phyloP scores from a whole-genome alignment of 2,797 vertebrate species.

The Hydrocynus forskahlii region DNA sequence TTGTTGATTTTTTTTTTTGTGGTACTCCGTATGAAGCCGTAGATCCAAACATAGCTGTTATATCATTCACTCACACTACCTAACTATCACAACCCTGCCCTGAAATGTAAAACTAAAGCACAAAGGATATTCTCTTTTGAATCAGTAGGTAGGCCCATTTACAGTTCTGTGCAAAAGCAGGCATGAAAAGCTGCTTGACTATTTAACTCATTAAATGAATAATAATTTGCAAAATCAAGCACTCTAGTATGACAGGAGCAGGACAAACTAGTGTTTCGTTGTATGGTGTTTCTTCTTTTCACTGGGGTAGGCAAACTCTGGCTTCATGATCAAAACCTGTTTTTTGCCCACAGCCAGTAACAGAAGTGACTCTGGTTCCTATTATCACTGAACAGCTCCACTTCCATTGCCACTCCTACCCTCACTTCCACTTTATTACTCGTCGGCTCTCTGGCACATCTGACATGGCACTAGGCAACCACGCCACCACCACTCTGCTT shows the following conservation, averaged over 20 bases:
- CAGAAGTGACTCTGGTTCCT: slow-evolving; percentile 80
- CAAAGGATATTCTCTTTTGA: not conserved
- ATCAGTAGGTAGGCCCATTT: not conserved
- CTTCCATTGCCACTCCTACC: slow-evolving; percentile 70
- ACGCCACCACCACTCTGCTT: slow-evolving; percentile 77
- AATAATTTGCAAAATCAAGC: too few species aligned
- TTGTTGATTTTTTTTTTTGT: not conserved
- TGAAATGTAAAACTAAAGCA: not conserved
- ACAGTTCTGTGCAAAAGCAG: not conserved
- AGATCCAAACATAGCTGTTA: not conserved
- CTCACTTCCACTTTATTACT: slow-evolving; percentile 83
- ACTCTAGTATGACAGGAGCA: slow-evolving; percentile 45
- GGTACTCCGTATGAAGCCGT: not conserved
- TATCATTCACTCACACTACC: not conserved
- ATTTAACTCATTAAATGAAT: too few species aligned
- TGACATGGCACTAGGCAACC: slow-evolving; percentile 76
- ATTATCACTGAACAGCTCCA: slow-evolving; percentile 75
- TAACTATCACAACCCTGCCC: not conserved
- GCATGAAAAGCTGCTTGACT: too few species aligned
- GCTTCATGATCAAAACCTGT: slow-evolving; percentile 66
- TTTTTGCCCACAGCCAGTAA: slow-evolving; percentile 64
- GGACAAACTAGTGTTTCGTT: slow-evolving; percentile 28
- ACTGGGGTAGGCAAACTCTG: slow-evolving; percentile 59
- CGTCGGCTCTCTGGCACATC: slow-evolving; percentile 77
- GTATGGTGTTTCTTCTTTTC: slow-evolving; percentile 54